Base-by-base conservation (phyloP, 2,113 vertebrate species). In the Cyanoramphus novaezelandiae region DNA sequence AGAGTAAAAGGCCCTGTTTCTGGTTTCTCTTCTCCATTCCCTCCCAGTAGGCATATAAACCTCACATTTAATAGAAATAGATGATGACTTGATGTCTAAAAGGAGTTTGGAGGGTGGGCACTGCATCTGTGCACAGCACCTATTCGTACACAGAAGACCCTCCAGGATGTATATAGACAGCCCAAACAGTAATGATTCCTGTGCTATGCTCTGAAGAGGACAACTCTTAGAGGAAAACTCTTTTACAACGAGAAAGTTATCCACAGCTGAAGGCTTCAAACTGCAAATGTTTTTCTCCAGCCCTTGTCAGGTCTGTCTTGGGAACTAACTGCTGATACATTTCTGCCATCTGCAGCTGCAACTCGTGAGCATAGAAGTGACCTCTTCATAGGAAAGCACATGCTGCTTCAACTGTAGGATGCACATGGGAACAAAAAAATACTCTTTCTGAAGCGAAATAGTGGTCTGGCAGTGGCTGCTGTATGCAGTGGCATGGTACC, bases 111-210 rank as follows among this genome's bases (percentile, higher is more conserved):
- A 59, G 19, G 10, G 10, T 44, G 65, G 25, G 9, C 11, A 20
- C 35, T 72, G n/a, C 13, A 35, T 15, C 27, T 69, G 17, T 43
- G 37, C 43, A 25, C 4, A 31, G 7, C 44, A 72, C 5, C 37
- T 67, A 17, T 24, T 70, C 4, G 7, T 29, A 29, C 28, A 43
- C 12, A 43, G 35, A 71, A 50, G n/a, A 80, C 8, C 15, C 35
- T 57, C 14, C 15, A 27, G 50, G 19, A 44, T 0, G 2, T 9
- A 20, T 6, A 2, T 8, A 53, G 43, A 39, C 9, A 86, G 17
- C 10, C n/a, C 31, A 47, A 57, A 59, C 0, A 11, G 24, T 0
- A 1, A 17, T 2, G 5, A 57, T 6, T 20, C 31, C 37, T 31
- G 11, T 10, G 14, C 19, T 41, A 14, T 33, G 12, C 50, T 67